phyloP scores from a whole-genome alignment of 2,888 invertebrate species.

The Drosophila flavopinicola region DNA sequence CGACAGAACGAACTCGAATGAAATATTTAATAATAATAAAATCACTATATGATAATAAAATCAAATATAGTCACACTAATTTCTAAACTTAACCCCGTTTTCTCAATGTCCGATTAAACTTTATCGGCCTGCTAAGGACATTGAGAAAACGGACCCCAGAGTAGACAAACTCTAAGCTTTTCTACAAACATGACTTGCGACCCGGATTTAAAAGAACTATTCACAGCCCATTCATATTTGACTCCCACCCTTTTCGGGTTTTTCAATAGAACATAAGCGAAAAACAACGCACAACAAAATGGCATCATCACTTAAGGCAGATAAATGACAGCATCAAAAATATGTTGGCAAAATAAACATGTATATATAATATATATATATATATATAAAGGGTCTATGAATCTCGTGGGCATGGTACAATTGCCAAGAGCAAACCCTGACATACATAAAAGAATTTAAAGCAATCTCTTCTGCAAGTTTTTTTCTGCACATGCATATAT shows the following conservation, averaged over 20 bases:
- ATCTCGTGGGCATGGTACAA: conserved; percentile 59
- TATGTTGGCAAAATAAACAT: conserved; percentile 54
- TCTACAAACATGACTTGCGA: too few species aligned
- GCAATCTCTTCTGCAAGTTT: conserved; percentile 75
- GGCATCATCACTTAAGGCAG: conserved; percentile 74
- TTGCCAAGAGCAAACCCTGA: conserved; percentile 77
- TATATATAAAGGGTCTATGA: conserved; percentile 15
- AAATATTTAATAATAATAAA: too few species aligned
- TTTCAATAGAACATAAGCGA: conserved; percentile 26
- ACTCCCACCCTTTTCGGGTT: conserved; percentile 9
- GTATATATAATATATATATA: too few species aligned
- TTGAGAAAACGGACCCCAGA: too few species aligned
- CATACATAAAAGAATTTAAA: conserved; percentile 66
- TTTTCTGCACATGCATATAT: conserved; percentile 18
- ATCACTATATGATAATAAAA: too few species aligned
- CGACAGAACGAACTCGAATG: too few species aligned
- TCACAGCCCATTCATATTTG: conserved; percentile 28
- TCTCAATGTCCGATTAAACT: too few species aligned
- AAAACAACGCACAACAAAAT: conserved; percentile 55
- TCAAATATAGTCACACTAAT: too few species aligned
- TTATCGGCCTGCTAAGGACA: too few species aligned
- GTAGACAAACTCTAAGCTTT: conserved; percentile 30
- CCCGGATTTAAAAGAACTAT: too few species aligned
- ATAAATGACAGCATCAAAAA: conserved; percentile 73
- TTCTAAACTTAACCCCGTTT: neutral